Conservation (phyloP, 2,113 vertebrate genomes). For the Dromas ardeola region DNA sequence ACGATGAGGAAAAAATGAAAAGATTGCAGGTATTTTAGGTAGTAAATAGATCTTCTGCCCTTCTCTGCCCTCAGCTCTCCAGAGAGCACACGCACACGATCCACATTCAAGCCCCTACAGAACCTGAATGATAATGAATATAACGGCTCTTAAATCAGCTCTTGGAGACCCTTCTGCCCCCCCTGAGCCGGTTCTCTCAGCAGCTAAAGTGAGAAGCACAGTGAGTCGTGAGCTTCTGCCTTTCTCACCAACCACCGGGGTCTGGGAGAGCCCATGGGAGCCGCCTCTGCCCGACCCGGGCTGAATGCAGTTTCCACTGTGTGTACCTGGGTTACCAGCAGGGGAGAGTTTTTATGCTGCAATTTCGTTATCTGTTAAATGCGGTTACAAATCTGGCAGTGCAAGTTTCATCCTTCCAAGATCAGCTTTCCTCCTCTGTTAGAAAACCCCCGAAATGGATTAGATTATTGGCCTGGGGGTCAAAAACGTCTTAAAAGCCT, state of each 20-base stretch:
- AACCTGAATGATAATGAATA: background rate
- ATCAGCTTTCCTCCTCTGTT: background rate
- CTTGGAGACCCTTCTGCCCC: background rate
- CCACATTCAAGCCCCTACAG: background rate
- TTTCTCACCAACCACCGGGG: background rate
- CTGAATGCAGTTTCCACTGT: background rate
- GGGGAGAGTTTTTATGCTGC: background rate
- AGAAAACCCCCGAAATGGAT: background rate
- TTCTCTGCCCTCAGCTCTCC: background rate
- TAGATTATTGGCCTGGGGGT: background rate
- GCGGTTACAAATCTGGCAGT: background rate
- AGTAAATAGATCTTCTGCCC: background rate
- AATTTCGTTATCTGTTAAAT: background rate
- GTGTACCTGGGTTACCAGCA: background rate
- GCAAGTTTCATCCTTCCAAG: background rate
- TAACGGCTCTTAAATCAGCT: background rate
- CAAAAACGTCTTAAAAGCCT: background rate
- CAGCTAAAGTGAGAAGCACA: background rate
- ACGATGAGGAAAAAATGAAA: background rate
- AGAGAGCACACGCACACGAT: accelerated
- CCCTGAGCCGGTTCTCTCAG: background rate
- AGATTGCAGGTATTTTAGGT: background rate
- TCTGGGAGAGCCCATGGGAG: background rate
- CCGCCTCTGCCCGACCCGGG: background rate
- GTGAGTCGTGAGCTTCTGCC: background rate